A percentile compares a stretch with the other conserved stretches of the same genome.
These are phyloP conservation scores for Ormyrus pomaceus DNA, from an alignment of 2,888 invertebrate genomes.

Conservation along the genomic window DNA sequence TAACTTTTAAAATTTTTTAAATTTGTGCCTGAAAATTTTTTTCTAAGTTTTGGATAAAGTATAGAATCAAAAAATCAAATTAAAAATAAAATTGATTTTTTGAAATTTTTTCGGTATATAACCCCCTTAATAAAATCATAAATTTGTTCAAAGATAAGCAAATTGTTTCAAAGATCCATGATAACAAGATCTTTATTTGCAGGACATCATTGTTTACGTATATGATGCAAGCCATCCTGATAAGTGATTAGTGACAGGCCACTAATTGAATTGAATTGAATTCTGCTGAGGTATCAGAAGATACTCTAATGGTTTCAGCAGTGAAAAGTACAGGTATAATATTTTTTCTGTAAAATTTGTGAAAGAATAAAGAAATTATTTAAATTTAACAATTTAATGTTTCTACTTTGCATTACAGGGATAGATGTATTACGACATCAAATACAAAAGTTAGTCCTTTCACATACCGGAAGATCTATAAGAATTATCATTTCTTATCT, in stretches of 20 bases:
- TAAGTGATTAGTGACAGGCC: slow-evolving; percentile 70
- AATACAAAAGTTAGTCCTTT: slow-evolving; percentile 77
- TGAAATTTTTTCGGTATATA: too few relatives aligned
- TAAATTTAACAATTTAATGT: neutral
- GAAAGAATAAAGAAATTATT: neutral
- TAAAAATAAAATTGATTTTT: too few relatives aligned
- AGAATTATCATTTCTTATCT: too few relatives aligned
- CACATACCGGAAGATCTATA: slow-evolving; percentile 77
- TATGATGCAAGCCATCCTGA: slow-evolving; percentile 88
- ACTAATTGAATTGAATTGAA: slow-evolving; percentile 78
- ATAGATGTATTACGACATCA: slow-evolving; percentile 74
- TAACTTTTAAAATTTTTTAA: too few relatives aligned
- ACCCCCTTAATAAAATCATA: too few relatives aligned
- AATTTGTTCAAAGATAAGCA: too few relatives aligned
- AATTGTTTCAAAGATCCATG: too few relatives aligned
- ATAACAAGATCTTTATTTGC: slow-evolving; percentile 58
- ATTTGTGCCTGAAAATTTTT: too few relatives aligned
- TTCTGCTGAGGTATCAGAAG: slow-evolving; percentile 60
- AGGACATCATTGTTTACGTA: slow-evolving; percentile 89
- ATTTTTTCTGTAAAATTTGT: neutral
- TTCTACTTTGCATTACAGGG: slow-evolving; percentile 67
- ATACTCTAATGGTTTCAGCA: slow-evolving; percentile 76
- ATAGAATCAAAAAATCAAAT: too few relatives aligned
- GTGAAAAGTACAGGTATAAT: slow-evolving; percentile 73
- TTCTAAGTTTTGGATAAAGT: too few relatives aligned